Percentiles rank a stretch among this genome's conserved stretches.
These are phyloP conservation scores for Plebejus anna DNA, from an alignment of 2,888 invertebrate genomes.

Conservation along the genomic window DNA sequence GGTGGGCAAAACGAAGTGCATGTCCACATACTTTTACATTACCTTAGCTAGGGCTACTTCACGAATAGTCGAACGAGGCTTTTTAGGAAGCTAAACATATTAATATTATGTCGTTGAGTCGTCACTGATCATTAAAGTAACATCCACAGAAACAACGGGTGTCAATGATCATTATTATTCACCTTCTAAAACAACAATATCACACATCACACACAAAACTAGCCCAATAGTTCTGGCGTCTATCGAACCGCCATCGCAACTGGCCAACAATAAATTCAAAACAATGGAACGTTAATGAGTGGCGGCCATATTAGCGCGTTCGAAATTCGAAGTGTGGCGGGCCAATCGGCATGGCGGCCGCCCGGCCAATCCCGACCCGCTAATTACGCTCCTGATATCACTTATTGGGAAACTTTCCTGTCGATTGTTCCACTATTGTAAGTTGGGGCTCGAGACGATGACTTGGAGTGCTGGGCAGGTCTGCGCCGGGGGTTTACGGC, in stretches of 20 bases:
- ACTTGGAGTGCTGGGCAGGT: conserved; percentile 7
- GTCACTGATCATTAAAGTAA: not conserved
- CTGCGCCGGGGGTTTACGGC: not conserved
- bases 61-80: too few relatives aligned
- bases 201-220: not conserved
- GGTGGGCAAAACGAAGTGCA: too few relatives aligned
- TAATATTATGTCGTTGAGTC: too few relatives aligned
- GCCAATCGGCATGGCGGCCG: conserved; percentile 50
- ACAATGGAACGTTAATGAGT: conserved; percentile 38
- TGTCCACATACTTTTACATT: too few relatives aligned
- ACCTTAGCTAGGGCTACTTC: too few relatives aligned
- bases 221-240: conserved; percentile 18
- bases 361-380: conserved; percentile 56
- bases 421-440: not conserved
- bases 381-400: conserved; percentile 34
- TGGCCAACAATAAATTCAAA: conserved; percentile 39
- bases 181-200: not conserved
- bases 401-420: not conserved
- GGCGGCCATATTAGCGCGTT: conserved; percentile 57
- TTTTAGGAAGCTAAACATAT: too few relatives aligned
- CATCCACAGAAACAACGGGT: not conserved
- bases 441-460: not conserved
- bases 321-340: conserved; percentile 43
- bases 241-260: conserved; percentile 53
- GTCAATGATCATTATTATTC: not conserved